A percentile compares a stretch with the other conserved stretches of the same genome.
Conservation (phyloP, 2,113 vertebrate species). For the Smithornis capensis region DNA sequence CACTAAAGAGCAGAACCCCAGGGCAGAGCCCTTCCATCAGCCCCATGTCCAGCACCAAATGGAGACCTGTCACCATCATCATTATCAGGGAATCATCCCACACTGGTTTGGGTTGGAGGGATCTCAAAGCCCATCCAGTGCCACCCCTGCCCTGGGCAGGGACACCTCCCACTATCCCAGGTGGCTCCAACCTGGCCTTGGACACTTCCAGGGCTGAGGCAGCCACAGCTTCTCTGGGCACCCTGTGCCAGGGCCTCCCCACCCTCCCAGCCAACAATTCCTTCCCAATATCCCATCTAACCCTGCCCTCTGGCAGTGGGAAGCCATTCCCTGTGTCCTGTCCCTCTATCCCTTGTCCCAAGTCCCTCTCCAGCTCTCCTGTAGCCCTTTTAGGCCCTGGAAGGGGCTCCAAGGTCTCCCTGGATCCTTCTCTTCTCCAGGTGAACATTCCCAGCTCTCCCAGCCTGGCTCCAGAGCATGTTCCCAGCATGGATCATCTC, state of each 20-base stretch:
- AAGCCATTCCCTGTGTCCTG: not conserved
- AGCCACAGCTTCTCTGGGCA: not conserved
- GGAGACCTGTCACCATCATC: not conserved
- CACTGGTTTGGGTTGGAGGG: not conserved
- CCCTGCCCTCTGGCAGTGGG: not conserved
- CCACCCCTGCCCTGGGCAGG: not conserved
- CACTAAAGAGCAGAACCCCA: fast-evolving
- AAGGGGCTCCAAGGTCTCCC: not conserved
- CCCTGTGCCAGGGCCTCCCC: not conserved
- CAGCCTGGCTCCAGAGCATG: not conserved
- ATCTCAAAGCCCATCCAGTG: not conserved
- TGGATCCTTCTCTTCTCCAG: not conserved
- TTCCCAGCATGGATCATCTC: too few relatives aligned
- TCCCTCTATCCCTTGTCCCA: not conserved
- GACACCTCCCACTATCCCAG: not conserved
- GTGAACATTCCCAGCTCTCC: not conserved
- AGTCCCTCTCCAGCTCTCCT: not conserved
- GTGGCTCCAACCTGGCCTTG: not conserved
- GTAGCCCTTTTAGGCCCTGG: not conserved
- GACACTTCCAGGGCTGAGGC: not conserved
- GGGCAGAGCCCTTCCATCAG: not conserved
- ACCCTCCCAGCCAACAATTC: not conserved
- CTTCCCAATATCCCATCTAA: not conserved
- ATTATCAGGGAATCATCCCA: not conserved
- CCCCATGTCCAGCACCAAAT: fast-evolving